These are phyloP conservation scores for Taphrorychus bicolor DNA, from an alignment of 2,888 invertebrate species.

Conservation along the genomic window DNA sequence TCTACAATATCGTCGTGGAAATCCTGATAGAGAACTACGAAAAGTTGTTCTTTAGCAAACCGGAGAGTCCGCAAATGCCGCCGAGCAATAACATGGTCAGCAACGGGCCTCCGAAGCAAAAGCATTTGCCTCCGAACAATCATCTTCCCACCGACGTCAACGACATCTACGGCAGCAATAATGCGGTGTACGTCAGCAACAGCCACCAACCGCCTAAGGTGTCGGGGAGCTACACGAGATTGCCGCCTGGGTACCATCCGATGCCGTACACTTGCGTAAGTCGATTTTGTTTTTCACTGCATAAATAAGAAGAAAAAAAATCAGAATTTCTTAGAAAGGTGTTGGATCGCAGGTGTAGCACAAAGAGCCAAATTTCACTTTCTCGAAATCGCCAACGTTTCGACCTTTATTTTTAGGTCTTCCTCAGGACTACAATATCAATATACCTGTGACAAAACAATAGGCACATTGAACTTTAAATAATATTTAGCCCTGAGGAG, in stretches of 20 bases:
- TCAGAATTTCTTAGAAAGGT: too few relatives aligned
- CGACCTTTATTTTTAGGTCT: too few relatives aligned
- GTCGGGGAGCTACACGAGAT: conserved; percentile 44
- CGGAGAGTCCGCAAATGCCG: conserved; percentile 45
- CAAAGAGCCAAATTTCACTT: too few relatives aligned
- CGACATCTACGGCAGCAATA: conserved; percentile 39
- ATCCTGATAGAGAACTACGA: conserved; percentile 91
- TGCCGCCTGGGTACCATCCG: conserved; percentile 32
- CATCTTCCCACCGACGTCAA: conserved; percentile 45
- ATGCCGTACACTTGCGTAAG: conserved; percentile 51
- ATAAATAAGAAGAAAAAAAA: not conserved
- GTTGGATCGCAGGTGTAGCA: too few relatives aligned
- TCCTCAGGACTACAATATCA: too few relatives aligned
- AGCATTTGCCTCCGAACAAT: conserved; percentile 44
- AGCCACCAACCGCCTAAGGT: conserved; percentile 38
- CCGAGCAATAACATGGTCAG: conserved; percentile 15
- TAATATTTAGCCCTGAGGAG: too few relatives aligned
- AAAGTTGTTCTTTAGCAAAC: conserved; percentile 69
- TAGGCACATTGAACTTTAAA: too few relatives aligned
- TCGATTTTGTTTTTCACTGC: conserved; percentile 17
- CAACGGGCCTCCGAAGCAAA: conserved; percentile 24
- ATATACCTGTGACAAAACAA: too few relatives aligned
- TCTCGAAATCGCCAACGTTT: too few relatives aligned
- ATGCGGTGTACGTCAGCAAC: conserved; percentile 38
- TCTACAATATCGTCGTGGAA: conserved; percentile 98